These are phyloP conservation scores for Notolepis coatsorum DNA, from an alignment of 2,797 vertebrate genomes.

Conservation along the genomic window DNA sequence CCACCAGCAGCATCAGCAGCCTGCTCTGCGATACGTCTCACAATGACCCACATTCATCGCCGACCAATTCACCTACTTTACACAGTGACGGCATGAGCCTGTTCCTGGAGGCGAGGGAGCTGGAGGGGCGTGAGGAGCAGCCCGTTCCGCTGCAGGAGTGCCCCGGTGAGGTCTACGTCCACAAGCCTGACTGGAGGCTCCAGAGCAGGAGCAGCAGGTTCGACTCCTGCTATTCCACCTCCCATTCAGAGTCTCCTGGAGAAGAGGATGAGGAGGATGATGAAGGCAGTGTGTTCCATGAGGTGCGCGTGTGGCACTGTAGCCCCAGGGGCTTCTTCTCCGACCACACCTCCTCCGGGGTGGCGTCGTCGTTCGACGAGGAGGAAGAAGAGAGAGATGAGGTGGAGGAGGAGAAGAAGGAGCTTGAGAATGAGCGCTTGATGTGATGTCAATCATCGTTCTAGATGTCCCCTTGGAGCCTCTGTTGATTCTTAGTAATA, in stretches of 20 bases:
- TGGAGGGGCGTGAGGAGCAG: constrained; percentile 70
- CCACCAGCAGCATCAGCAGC: constrained; percentile 74
- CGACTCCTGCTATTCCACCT: constrained; percentile 91
- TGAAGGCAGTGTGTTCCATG: constrained; percentile 80
- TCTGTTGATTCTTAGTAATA: constrained; percentile 60
- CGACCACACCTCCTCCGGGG: constrained; percentile 90
- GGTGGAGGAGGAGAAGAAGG: constrained; percentile 72
- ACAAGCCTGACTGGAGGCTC: constrained; percentile 80
- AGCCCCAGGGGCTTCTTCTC: constrained; percentile 86
- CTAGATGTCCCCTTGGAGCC: constrained; percentile 41
- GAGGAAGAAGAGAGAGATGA: constrained; percentile 77
- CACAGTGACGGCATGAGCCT: constrained; percentile 50
- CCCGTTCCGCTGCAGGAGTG: constrained; percentile 78
- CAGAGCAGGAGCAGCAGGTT: constrained; percentile 87
- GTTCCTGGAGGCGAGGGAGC: constrained; percentile 68
- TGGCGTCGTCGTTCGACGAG: constrained; percentile 92
- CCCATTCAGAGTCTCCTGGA: constrained; percentile 90
- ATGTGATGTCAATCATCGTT: constrained; percentile 70
- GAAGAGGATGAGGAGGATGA: constrained; percentile 82
- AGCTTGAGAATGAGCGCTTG: constrained; percentile 72
- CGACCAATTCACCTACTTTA: constrained; percentile 54
- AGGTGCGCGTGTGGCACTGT: constrained; percentile 77
- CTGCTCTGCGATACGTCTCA: constrained; percentile 56
- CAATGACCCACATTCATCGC: constrained; percentile 59
- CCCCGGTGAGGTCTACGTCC: constrained; percentile 80